Evolutionary conservation across 30 jellyfish, hydroid and myxozoan genomes (phyloP).

Genomic region (Nemopilema nomurai): DNA sequence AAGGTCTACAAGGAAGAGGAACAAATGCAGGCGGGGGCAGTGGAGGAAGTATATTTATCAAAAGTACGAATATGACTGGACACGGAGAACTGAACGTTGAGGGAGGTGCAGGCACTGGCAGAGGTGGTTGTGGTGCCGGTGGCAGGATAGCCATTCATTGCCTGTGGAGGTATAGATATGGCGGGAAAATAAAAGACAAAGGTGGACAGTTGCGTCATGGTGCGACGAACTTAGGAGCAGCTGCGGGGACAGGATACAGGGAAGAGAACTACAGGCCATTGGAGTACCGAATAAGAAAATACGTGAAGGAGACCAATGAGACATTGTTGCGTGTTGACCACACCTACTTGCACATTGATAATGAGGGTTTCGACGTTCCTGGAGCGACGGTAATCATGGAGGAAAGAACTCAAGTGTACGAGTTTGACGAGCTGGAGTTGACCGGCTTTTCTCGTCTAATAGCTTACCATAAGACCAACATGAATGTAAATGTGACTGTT

Average conservation of each 20-base stretch:
- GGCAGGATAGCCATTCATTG: slow-evolving; percentile 73
- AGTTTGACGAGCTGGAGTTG: slow-evolving; percentile 62
- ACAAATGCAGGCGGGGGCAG: slow-evolving; percentile 74
- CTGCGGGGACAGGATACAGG: slow-evolving; percentile 71
- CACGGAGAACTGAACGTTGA: slow-evolving; percentile 68
- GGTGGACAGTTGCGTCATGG: slow-evolving; percentile 36
- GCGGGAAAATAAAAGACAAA: slow-evolving; percentile 53
- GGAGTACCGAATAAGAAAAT: slow-evolving; percentile 44
- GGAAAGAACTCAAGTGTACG: slow-evolving; percentile 38
- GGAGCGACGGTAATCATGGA: slow-evolving; percentile 71
- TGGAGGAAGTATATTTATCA: slow-evolving; percentile 72
- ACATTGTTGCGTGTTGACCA: slow-evolving; percentile 54
- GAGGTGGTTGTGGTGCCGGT: slow-evolving; percentile 81
- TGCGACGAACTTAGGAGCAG: slow-evolving; percentile 60
- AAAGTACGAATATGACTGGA: slow-evolving; percentile 67
- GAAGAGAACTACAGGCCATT: slow-evolving; percentile 68
- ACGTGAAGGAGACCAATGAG: slow-evolving; percentile 31
- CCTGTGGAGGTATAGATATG: slow-evolving; percentile 66
- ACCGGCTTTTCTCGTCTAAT: slow-evolving; percentile 64
- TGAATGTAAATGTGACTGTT: slow-evolving; percentile 60
- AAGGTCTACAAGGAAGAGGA: slow-evolving; percentile 48
- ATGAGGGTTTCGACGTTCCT: slow-evolving; percentile 63
- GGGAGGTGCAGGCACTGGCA: slow-evolving; percentile 64
- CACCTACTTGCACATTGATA: slow-evolving; percentile 62
- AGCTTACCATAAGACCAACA: slow-evolving; percentile 35